Conservation (phyloP, 1,140 invertebrate genomes). For the Orussus abietinus region DNA sequence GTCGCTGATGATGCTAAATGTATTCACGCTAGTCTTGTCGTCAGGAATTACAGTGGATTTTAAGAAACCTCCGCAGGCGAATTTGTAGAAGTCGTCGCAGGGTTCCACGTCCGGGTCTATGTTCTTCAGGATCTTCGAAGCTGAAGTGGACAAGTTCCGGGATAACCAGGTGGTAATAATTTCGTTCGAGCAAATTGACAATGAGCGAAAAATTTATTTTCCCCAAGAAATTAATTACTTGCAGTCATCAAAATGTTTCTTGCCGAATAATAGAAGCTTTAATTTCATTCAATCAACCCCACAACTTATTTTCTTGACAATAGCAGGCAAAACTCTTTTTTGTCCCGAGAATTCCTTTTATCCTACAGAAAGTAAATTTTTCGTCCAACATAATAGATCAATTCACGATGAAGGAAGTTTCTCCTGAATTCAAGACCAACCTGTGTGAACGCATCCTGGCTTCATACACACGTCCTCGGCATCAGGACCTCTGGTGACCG, state of each 20-base stretch:
- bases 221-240: no score
- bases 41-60: constrained; percentile 55
- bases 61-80: constrained; percentile 56
- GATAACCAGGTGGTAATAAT: no score
- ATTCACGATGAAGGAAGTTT: background rate
- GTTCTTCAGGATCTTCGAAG: constrained; percentile 53
- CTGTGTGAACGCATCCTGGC: constrained; percentile 66
- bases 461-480: constrained; percentile 55
- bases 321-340: no score
- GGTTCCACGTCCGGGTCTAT: constrained; percentile 61
- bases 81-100: constrained; percentile 79
- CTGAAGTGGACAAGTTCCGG: constrained; percentile 30
- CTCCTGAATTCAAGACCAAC: constrained; percentile 31
- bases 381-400: no score
- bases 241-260: no score
- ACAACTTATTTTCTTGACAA: no score
- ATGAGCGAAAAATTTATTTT: no score
- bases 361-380: no score
- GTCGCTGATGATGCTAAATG: constrained; percentile 77
- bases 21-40: constrained; percentile 70
- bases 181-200: no score
- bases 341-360: no score
- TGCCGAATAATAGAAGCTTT: no score
- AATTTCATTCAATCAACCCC: no score
- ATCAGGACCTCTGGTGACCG: constrained; percentile 18